These are phyloP conservation scores for Laticauda colubrina DNA, from an alignment of 2,113 vertebrate genomes.

Conservation along the genomic window DNA sequence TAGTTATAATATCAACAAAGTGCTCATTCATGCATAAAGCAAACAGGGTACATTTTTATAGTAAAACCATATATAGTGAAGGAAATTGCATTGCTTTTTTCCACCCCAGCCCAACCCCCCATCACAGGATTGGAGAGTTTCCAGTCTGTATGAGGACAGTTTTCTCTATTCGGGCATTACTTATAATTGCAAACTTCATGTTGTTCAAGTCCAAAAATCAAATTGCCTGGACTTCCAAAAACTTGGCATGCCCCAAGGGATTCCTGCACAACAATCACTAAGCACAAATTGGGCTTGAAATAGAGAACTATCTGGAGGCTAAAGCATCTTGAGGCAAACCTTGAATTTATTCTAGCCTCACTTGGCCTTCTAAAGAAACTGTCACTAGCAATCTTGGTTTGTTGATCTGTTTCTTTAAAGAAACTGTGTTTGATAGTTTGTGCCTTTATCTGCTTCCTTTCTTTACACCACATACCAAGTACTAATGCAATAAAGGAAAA, in stretches of 20 bases:
- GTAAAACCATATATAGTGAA: neutral
- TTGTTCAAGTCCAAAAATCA: neutral
- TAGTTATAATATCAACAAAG: neutral
- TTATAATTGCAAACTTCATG: neutral
- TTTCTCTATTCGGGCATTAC: neutral
- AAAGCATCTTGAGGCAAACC: neutral
- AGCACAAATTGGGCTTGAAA: neutral
- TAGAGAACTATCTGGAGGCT: neutral
- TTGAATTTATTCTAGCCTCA: neutral
- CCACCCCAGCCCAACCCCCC: neutral
- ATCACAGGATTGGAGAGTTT: neutral
- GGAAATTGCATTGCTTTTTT: neutral
- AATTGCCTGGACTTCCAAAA: neutral
- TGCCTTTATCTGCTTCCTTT: neutral
- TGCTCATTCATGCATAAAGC: neutral
- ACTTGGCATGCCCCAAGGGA: neutral
- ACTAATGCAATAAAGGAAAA: slow-evolving; percentile 13
- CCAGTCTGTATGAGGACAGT: neutral
- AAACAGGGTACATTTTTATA: neutral
- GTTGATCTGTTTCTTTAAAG: slow-evolving; percentile 36
- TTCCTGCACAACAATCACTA: neutral
- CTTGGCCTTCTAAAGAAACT: slow-evolving; percentile 37
- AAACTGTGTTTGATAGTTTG: slow-evolving; percentile 26
- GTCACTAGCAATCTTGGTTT: slow-evolving; percentile 36
- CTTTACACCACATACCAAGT: slow-evolving; percentile 38